Conservation (phyloP, 1,140 invertebrate genomes). For the Diorhabda elongata region DNA sequence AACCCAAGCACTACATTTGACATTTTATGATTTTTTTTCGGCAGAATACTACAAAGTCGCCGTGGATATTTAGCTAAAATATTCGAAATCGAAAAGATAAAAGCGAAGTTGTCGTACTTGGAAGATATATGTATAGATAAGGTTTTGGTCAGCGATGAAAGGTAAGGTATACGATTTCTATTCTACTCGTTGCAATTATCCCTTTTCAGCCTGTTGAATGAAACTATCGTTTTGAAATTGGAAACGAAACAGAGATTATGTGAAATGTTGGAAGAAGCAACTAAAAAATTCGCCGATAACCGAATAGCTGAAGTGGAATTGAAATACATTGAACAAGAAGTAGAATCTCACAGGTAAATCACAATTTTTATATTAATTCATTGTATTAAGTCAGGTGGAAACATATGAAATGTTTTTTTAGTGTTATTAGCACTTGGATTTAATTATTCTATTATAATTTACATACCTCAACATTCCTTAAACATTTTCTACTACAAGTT, state of each 20-base stretch:
- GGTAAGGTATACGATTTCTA: background rate
- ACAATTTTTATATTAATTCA: background rate
- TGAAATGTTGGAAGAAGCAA: constrained; percentile 15
- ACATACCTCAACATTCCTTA: no score
- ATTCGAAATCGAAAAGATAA: constrained; percentile 25
- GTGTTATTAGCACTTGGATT: no score
- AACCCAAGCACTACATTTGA: no score
- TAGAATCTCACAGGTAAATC: constrained; percentile 20
- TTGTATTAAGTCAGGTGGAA: no score
- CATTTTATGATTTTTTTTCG: constrained; percentile 11
- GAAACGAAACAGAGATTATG: constrained; percentile 11
- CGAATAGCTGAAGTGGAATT: constrained; percentile 18
- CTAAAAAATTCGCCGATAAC: constrained; percentile 23
- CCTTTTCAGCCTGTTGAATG: background rate
- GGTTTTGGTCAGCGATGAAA: background rate
- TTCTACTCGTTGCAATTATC: background rate
- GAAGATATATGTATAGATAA: constrained; percentile 11
- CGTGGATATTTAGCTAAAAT: constrained; percentile 23
- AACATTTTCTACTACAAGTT: no score
- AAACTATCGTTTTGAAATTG: constrained; percentile 12
- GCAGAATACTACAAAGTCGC: constrained; percentile 26
- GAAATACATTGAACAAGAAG: constrained; percentile 15
- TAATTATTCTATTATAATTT: no score
- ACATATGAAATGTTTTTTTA: no score
- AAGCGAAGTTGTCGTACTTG: constrained; percentile 23